Percentiles rank a stretch among this genome's conserved stretches.
Conservation (phyloP, 2,797 vertebrate species). For the Danio tinwini region DNA sequence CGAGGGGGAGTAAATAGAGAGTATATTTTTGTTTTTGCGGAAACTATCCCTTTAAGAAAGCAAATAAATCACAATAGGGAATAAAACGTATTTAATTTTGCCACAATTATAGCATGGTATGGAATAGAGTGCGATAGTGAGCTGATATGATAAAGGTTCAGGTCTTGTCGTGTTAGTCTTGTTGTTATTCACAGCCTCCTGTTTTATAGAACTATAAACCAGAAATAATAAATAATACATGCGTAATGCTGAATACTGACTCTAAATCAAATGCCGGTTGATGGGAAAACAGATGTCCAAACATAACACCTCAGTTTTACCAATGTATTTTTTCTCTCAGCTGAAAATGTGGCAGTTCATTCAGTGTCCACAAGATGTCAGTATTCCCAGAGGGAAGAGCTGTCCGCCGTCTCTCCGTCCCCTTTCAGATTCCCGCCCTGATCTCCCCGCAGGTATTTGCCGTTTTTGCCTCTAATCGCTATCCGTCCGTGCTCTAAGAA, state of each 20-base stretch:
- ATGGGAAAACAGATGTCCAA: conserved; percentile 27
- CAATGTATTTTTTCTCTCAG: background rate
- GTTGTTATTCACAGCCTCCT: conserved; percentile 2
- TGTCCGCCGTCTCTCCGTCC: conserved; percentile 81
- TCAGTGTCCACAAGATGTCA: conserved; percentile 69
- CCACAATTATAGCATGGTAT: conserved; percentile 20
- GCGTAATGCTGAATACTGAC: conserved; percentile 36
- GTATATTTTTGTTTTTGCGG: too few relatives aligned
- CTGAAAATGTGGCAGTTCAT: conserved; percentile 32
- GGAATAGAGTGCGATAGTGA: background rate
- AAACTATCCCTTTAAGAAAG: too few relatives aligned
- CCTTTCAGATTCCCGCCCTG: conserved; percentile 90
- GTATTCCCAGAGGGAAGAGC: conserved; percentile 92
- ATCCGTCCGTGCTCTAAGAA: conserved; percentile 88
- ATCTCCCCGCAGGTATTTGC: conserved; percentile 90
- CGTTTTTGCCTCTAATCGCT: conserved; percentile 87
- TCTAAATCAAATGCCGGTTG: background rate
- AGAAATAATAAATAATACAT: conserved; percentile 14
- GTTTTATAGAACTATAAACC: background rate
- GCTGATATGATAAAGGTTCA: background rate
- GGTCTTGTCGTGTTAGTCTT: conserved; percentile 11
- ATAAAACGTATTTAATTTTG: conserved; percentile 37
- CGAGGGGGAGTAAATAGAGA: too few relatives aligned
- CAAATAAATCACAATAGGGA: conserved; percentile 13
- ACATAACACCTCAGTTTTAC: conserved; percentile 19